Percentiles rank a stretch among this genome's conserved stretches.
Conservation (phyloP, 2,113 vertebrate species). For the Euleptes europaea region DNA sequence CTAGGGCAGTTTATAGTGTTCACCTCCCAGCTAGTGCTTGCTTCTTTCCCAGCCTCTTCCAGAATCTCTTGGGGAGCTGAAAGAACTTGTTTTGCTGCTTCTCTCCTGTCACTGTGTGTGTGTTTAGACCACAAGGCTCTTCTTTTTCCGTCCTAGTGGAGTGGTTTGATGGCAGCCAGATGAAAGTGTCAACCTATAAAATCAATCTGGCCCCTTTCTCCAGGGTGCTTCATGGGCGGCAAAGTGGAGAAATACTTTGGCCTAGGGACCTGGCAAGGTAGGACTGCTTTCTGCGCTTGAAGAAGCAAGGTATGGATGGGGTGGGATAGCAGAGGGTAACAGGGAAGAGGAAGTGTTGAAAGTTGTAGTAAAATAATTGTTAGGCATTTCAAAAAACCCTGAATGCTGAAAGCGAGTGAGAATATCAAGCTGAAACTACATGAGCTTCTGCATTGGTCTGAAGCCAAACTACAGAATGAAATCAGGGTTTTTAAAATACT, state of each 20-base stretch:
- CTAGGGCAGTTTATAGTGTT: constrained; percentile 71
- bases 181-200: constrained; percentile 75
- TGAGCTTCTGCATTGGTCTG: background rate
- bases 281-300: constrained; percentile 44
- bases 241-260: constrained; percentile 74
- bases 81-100: constrained; percentile 39
- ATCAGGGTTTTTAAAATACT: background rate
- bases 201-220: constrained; percentile 72
- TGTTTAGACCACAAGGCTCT: constrained; percentile 9
- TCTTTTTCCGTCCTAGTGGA: constrained; percentile 38
- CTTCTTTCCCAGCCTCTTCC: constrained; percentile 58
- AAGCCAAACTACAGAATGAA: accelerated
- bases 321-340: background rate
- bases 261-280: constrained; percentile 74
- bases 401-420: background rate
- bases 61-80: constrained; percentile 57
- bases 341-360: background rate
- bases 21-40: constrained; percentile 62
- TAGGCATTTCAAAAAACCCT: background rate
- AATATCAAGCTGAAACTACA: accelerated
- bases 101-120: constrained; percentile 2
- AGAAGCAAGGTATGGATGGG: background rate
- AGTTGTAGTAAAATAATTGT: background rate
- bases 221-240: constrained; percentile 65
- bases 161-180: constrained; percentile 61